These are phyloP conservation scores for Rhimphoctona megacephalus DNA, from an alignment of 2,888 invertebrate species.

Conservation along the genomic window DNA sequence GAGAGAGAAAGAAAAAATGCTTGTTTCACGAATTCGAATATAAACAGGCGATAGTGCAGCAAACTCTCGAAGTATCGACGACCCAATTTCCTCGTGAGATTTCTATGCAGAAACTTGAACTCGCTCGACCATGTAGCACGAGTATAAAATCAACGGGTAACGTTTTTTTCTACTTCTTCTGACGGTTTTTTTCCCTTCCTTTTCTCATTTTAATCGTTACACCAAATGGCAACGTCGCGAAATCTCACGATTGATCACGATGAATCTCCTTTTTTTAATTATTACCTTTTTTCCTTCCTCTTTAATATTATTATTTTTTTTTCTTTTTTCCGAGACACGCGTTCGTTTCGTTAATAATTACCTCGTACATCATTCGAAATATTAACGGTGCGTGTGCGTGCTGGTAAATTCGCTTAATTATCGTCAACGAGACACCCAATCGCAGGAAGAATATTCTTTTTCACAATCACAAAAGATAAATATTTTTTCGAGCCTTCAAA, in stretches of 20 bases:
- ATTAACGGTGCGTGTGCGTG: slow-evolving; percentile 32
- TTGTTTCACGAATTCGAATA: slow-evolving; percentile 13
- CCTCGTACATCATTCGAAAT: slow-evolving; percentile 14
- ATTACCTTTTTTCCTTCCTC: background rate
- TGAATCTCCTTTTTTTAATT: slow-evolving; percentile 8
- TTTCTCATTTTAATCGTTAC: slow-evolving; percentile 18
- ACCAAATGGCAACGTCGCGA: slow-evolving; percentile 16
- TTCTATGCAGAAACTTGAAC: slow-evolving; percentile 65
- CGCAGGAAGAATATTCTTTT: slow-evolving; percentile 11
- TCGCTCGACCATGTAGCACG: slow-evolving; percentile 44
- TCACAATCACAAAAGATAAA: slow-evolving; percentile 22
- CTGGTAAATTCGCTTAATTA: slow-evolving; percentile 43
- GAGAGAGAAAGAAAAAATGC: slow-evolving; percentile 16
- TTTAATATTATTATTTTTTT: background rate
- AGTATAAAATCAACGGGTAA: slow-evolving; percentile 15
- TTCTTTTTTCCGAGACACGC: slow-evolving; percentile 7
- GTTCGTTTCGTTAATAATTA: slow-evolving; percentile 47
- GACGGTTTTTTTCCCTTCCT: background rate
- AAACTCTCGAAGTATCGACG: slow-evolving; percentile 30
- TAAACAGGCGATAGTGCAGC: slow-evolving; percentile 11
- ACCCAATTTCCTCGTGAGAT: slow-evolving; percentile 56
- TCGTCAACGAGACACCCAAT: slow-evolving; percentile 33
- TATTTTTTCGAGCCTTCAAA: background rate
- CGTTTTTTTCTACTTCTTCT: slow-evolving; percentile 3
- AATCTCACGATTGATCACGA: slow-evolving; percentile 37